Base-by-base conservation (phyloP, 2,113 vertebrate genomes). In the Cyprinodon tularosa region DNA sequence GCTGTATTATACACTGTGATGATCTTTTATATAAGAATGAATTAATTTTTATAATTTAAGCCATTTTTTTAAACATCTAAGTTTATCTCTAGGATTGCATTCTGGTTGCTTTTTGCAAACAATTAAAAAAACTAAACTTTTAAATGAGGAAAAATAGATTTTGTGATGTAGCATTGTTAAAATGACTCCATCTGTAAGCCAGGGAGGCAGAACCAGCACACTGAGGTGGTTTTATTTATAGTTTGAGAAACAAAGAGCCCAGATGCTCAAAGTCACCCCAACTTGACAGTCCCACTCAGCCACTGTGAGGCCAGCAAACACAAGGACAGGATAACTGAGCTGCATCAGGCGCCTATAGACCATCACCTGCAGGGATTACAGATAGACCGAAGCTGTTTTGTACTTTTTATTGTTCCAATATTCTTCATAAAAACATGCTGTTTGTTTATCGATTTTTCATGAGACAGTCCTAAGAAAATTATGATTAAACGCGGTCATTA, bases 231-330 rank as follows among this genome's bases (percentile, higher is more conserved):
- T 11, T 15, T 64, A 42, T 64, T 64, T 64, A 64, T 42, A 64
- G 62, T 40, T 2, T 42, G 61, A 62, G 0, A 62, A 62, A 62
- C 61, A 62, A 62, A 62, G 61, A 62, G 13, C 61, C 61, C 61
- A 62, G 61, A 38, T 62, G 37, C 37, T 62, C 61, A 62, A 62
- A 62, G 61, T 62, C 61, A 64, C 39, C 62, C 38, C 39, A 57
- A 63, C 6, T 66, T 70, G 15, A 68, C 36, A 29, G 12, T 36
- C 36, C 40, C 17, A n/a, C 37, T 45, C 29, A 50, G n/a, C n/a
- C 40, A 53, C 66, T 42, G 22, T 48, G 57, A 64, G 59, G 17
- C 50, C 59, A 67, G 4, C 45, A n/a, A 63, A 63, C 74, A 68
- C 36, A 4, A 10, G 66, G 50, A 15, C 40, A 59, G 50, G 37